Evolutionary conservation across 92 coral and sea anemone genomes (phyloP), one percentile per base, ranked within the genome.

Genomic region (Chrysogorgia sp.): DNA sequence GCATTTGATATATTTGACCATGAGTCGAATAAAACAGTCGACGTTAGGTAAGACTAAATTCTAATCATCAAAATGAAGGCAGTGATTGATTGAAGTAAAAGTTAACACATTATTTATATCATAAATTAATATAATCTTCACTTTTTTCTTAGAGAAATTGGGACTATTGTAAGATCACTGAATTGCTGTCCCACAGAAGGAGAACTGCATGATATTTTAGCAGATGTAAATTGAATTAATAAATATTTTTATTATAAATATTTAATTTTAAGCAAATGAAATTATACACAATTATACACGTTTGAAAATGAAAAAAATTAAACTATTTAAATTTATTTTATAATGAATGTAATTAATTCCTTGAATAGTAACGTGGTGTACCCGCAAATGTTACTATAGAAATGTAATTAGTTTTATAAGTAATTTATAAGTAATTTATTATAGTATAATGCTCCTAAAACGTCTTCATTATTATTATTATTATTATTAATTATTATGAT

Each of bases 151-250:
- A 96, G 99, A 82, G 99, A 96, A 77, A 89, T 96, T 81, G 99
- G 99, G 4, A 96, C 99, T 14, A 96, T 96, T 56, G 99, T 96
- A 45, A 85, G 99, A 63, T 96, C 99, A 2, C 82, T 96, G 45
- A 84, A 87, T 67, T 96, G 99, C 86, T 96, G 99, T 60, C 99
- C 99, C 25, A 96, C 99, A 9, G 99, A 96, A 70, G 99, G 99
- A 67, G 99, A 96, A 66, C 94, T 96, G 58, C 97, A 92, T 70
- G 99, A 96, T 69, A 96, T 96, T 76, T 69, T 96, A 48, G 89
- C 96, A 28, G 99, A 91, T 85, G 99, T 94, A 77, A 55, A 77
- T 71, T 17, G 13, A 15, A 40, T 65, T 23, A 65, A 2, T 29
- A 10, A n/a, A 48, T 48, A 57, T 70, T 45, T 40, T 22, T 24